These are phyloP conservation scores for Eleutherodactylus coqui DNA, from an alignment of 2,797 vertebrate genomes.

Conservation along the genomic window DNA sequence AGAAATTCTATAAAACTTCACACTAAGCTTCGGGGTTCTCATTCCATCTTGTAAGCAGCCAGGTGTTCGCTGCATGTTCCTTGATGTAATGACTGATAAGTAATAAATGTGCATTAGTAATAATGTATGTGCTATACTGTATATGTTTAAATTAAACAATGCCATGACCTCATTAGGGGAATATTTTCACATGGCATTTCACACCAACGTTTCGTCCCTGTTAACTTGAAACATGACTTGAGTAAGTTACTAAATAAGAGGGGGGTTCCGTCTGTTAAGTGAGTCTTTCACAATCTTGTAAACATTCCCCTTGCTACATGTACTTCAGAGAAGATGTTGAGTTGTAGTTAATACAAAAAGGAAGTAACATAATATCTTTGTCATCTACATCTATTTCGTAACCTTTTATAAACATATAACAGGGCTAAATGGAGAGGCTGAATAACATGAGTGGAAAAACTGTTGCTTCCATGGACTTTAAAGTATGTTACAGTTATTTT, in stretches of 20 bases:
- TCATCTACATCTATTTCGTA: slow-evolving; percentile 16
- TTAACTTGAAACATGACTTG: slow-evolving; percentile 28
- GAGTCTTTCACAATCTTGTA: slow-evolving; percentile 45
- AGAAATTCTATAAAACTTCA: slow-evolving; percentile 46
- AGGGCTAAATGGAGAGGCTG: background rate
- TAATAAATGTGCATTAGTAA: slow-evolving; percentile 19
- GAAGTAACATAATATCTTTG: slow-evolving; percentile 40
- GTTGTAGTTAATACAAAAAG: slow-evolving; percentile 26
- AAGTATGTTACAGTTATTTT: background rate
- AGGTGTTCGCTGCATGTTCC: slow-evolving; percentile 29
- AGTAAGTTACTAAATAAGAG: slow-evolving; percentile 29
- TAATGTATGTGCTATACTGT: background rate
- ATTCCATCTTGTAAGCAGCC: slow-evolving; percentile 25
- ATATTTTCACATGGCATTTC: background rate
- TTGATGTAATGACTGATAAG: slow-evolving; percentile 24
- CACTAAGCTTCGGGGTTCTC: background rate
- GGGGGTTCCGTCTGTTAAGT: slow-evolving; percentile 36
- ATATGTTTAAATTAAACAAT: background rate
- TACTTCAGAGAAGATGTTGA: slow-evolving; percentile 17
- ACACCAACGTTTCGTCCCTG: background rate
- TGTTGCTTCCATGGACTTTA: background rate
- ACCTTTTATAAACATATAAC: background rate
- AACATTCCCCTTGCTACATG: slow-evolving; percentile 4
- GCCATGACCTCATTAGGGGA: background rate
- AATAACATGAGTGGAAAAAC: background rate